These are phyloP conservation scores for Agelaius phoeniceus DNA, from an alignment of 2,113 vertebrate species.

Conservation along the genomic window DNA sequence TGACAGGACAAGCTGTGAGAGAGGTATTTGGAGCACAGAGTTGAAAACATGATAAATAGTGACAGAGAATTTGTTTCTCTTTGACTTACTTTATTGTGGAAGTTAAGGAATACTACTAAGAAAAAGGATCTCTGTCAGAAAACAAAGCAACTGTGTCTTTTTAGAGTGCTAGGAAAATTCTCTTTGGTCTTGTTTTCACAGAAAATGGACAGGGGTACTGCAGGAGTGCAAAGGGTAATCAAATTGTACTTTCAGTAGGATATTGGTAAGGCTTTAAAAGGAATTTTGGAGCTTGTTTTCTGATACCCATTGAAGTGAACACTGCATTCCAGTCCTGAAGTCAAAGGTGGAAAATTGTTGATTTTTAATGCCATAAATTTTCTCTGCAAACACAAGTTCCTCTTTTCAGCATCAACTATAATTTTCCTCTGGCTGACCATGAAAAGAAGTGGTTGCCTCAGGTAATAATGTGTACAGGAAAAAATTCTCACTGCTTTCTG, in stretches of 20 bases:
- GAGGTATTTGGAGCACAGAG: neutral
- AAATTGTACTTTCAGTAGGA: neutral
- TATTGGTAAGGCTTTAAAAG: neutral
- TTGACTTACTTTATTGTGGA: neutral
- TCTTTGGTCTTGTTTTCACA: neutral
- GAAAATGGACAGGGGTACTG: neutral
- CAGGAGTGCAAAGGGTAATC: neutral
- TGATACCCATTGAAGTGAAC: neutral
- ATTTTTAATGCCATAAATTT: neutral
- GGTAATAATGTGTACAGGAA: slow-evolving; percentile 59
- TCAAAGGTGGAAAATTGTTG: neutral
- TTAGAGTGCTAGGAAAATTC: neutral
- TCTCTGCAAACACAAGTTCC: neutral
- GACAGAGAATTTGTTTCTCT: neutral
- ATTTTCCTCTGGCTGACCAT: slow-evolving; percentile 33
- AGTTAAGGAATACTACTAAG: neutral
- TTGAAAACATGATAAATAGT: neutral
- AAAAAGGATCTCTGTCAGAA: neutral
- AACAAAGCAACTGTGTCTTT: neutral
- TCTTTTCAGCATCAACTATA: neutral
- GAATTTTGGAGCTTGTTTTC: neutral
- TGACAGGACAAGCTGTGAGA: neutral
- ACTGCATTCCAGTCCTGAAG: neutral
- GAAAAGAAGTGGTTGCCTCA: slow-evolving; percentile 48
- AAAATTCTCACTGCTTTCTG: slow-evolving; percentile 39